Evolutionary conservation across 2,797 vertebrate genomes (phyloP).

Genomic region (Podarcis siculus): DNA sequence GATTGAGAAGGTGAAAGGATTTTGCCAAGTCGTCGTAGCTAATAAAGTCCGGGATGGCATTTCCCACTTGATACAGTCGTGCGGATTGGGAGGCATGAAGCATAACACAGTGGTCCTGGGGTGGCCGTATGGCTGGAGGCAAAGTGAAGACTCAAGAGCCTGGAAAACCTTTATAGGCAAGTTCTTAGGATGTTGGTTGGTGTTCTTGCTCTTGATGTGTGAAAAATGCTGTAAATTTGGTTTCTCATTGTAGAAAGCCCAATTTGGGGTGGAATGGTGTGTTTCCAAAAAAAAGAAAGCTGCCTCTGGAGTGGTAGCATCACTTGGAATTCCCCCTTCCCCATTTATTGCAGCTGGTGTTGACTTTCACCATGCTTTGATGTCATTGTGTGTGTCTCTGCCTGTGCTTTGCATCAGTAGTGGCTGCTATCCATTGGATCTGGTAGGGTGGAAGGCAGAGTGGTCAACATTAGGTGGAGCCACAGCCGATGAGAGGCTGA

Average conservation of each 20-base stretch:
- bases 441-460: too few species aligned
- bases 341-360: neutral
- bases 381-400: neutral
- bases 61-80: conserved; percentile 95
- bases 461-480: too few species aligned
- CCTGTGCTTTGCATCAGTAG: neutral
- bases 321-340: neutral
- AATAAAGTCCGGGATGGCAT: conserved; percentile 93
- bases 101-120: conserved; percentile 98
- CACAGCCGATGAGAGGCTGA: too few species aligned
- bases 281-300: neutral
- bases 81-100: conserved; percentile 96
- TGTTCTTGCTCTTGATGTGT: neutral
- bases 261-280: neutral
- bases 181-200: conserved; percentile 36
- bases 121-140: conserved; percentile 98
- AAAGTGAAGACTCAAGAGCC: conserved; percentile 96
- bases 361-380: neutral
- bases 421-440: too few species aligned
- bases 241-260: neutral
- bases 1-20: conserved; percentile 96
- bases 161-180: conserved; percentile 99
- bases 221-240: neutral
- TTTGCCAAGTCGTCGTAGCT: conserved; percentile 96
- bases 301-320: neutral